Evolutionary conservation across 2,797 vertebrate genomes (phyloP).

Genomic region (Hyperoplus immaculatus): DNA sequence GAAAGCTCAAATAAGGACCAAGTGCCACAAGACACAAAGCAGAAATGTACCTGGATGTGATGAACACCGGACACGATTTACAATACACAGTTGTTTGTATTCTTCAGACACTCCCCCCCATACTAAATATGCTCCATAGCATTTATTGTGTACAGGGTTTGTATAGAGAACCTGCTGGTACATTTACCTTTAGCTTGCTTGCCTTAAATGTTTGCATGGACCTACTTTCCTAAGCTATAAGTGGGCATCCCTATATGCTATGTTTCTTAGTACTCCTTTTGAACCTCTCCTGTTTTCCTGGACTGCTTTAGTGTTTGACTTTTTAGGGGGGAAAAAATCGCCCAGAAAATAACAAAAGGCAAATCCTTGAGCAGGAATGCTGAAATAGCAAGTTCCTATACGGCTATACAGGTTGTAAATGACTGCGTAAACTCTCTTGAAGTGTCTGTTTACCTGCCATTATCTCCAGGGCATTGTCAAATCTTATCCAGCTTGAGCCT

Average conservation of each 20-base stretch:
- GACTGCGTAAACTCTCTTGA: conserved; percentile 68
- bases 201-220: background rate
- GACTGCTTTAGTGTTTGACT: conserved; percentile 21
- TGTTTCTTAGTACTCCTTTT: conserved; percentile 15
- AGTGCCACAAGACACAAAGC: no score
- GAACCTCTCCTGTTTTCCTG: conserved; percentile 7
- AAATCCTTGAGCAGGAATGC: conserved; percentile 10
- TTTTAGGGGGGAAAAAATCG: conserved; percentile 17
- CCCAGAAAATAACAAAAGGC: conserved; percentile 35
- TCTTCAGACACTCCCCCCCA: no score
- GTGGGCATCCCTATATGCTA: background rate
- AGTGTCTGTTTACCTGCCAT: conserved; percentile 73
- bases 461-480: conserved; percentile 70
- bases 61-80: background rate
- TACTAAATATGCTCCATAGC: no score
- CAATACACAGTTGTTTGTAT: background rate
- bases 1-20: no score
- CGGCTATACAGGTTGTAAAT: conserved; percentile 55
- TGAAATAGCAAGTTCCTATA: conserved; percentile 50
- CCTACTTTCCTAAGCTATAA: background rate
- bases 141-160: no score
- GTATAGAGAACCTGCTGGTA: background rate
- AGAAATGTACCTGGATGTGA: background rate
- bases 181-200: background rate
- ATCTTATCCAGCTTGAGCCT: conserved; percentile 66